Percentiles rank a stretch among this genome's conserved stretches.
Evolutionary conservation across 2,113 vertebrate species (phyloP).

Genomic region (Paralichthys olivaceus): DNA sequence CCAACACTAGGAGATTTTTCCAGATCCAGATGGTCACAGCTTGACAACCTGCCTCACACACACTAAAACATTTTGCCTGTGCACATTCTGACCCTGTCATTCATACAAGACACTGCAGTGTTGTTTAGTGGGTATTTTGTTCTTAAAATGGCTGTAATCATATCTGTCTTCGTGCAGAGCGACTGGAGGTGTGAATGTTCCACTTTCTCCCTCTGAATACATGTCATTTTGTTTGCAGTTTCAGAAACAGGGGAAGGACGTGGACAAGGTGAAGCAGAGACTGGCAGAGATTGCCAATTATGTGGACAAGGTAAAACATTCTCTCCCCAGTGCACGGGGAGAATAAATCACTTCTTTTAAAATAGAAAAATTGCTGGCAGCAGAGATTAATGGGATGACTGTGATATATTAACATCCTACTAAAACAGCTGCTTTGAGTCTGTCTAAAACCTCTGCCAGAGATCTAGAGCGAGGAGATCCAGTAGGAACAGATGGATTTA

Average conservation of each 20-base stretch:
- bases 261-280: constrained; percentile 96
- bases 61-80: constrained; percentile 43
- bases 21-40: constrained; percentile 73
- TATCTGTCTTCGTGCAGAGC: neutral
- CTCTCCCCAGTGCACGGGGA: constrained; percentile 40
- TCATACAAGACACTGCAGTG: constrained; percentile 4
- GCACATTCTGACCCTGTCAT: constrained; percentile 26
- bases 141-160: too few species aligned
- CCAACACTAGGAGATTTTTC: constrained; percentile 56
- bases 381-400: constrained; percentile 65
- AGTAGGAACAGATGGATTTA: constrained; percentile 38
- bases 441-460: constrained; percentile 32
- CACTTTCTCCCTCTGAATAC: constrained; percentile 6
- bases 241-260: constrained; percentile 96
- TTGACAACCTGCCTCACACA: constrained; percentile 55
- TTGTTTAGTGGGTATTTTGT: too few species aligned
- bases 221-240: constrained; percentile 83
- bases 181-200: neutral
- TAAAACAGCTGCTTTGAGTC: constrained; percentile 64
- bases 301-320: constrained; percentile 93
- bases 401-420: constrained; percentile 67
- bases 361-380: constrained; percentile 69
- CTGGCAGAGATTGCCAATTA: constrained; percentile 98
- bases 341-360: constrained; percentile 72
- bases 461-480: constrained; percentile 26